Percentiles rank a stretch among this genome's conserved stretches.
Conservation (phyloP, 2,888 invertebrate genomes). For the Entomobrya multifasciata region DNA sequence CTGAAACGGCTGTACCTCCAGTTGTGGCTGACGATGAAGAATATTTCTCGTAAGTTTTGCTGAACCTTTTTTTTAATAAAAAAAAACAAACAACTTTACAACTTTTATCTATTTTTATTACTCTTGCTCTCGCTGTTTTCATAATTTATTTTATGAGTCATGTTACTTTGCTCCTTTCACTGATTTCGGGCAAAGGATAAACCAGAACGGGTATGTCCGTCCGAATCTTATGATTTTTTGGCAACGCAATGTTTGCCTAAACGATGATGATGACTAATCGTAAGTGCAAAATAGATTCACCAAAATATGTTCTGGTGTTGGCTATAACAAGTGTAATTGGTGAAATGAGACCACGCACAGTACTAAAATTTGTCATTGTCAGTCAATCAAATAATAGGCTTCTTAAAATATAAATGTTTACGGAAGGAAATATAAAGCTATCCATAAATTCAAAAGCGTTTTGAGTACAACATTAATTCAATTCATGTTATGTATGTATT, state of each 20-base stretch:
- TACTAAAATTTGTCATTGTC: neutral
- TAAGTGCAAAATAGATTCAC: neutral
- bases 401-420: conserved; percentile 26
- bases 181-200: neutral
- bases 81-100: too few species aligned
- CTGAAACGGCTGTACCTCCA: conserved; percentile 41
- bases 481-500: too few species aligned
- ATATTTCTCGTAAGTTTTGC: conserved; percentile 56
- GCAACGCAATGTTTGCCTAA: conserved; percentile 10
- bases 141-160: neutral
- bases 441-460: too few species aligned
- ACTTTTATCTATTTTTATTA: neutral
- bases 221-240: conserved; percentile 65
- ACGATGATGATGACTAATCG: conserved; percentile 32
- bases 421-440: too few species aligned
- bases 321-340: too few species aligned
- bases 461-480: too few species aligned
- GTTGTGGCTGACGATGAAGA: conserved; percentile 56
- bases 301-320: too few species aligned
- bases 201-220: conserved; percentile 2
- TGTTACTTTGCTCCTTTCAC: neutral
- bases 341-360: conserved; percentile 20
- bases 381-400: conserved; percentile 6
- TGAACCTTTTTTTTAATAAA: too few species aligned
- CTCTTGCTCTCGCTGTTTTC: neutral